Evolutionary conservation across 37 sponge, comb jelly and placozoan species (phyloP), one percentile per base, ranked within the genome.

Genomic region (Aplysina aerophoba): DNA sequence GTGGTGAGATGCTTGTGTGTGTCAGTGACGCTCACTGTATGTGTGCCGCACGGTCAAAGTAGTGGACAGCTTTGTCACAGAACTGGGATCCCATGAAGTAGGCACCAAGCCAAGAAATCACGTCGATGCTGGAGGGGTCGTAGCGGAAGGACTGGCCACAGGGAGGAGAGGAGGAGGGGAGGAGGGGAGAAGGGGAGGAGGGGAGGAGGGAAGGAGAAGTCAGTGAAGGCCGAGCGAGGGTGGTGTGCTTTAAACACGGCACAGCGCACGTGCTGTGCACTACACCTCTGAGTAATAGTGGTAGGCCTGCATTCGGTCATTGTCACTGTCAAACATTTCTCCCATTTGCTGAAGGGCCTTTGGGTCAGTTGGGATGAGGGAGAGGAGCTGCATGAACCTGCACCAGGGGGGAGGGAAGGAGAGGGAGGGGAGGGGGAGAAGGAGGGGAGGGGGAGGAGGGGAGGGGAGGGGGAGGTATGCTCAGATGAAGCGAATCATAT

Each of bases 71-170:
- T 79, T 96, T 98, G 87, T 98, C 99, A 64, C 69, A 81, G 84
- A 89, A 96, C 73, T 94, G 96, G 13, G 96, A 92, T 36, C 96
- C 99, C 86, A 96, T 94, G 83, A 96, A 96, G 79, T 94, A 98
- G 20, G 96, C 95, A 15, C 99, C 99, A 59, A 98, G 88, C 99
- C 99, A 98, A 0, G 99, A 92, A 27, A 98, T 94, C 57, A 93
- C 92, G 15, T 90, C 93, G 73, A 98, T 98, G 71, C 94, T 92
- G 50, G 95, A 93, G 13, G 99, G 99, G 53, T 82, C 96, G 89
- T 98, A 98, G 34, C 95, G 79, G 80, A 87, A 92, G n/a, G 99
- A 94, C 89, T 95, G 83, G 58, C 67, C 40, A 44, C 50, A 44
- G 6, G 8, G 25, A 63, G 28, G 6, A 8, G 4, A 55, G 59